Conservation (phyloP, 2,113 vertebrate species). For the Kryptolebias marmoratus region DNA sequence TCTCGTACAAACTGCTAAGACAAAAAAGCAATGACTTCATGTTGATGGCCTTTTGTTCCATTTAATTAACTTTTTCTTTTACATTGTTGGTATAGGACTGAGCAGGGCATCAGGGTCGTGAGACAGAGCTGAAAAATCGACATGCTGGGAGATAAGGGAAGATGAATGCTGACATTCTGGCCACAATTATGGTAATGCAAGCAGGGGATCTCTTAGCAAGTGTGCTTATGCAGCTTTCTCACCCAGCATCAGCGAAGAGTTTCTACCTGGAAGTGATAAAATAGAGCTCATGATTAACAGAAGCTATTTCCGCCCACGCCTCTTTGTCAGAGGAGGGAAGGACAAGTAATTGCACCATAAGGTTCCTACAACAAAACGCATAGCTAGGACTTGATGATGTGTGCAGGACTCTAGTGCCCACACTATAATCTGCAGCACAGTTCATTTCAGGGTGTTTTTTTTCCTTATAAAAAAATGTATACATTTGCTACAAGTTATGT, state of each 20-base stretch:
- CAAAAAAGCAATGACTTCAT: conserved; percentile 33
- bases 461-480: conserved; percentile 30
- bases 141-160: conserved; percentile 35
- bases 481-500: conserved; percentile 26
- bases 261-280: conserved; percentile 76
- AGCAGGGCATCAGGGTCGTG: conserved; percentile 35
- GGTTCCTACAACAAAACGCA: conserved; percentile 71
- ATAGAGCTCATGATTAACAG: conserved; percentile 77
- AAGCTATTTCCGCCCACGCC: conserved; percentile 73
- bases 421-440: conserved; percentile 62
- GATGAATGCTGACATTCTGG: conserved; percentile 64
- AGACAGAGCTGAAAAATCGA: conserved; percentile 41
- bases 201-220: conserved; percentile 53
- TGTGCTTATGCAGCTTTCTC: conserved; percentile 66
- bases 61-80: conserved; percentile 63
- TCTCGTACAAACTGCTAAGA: conserved; percentile 36
- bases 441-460: background rate
- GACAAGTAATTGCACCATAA: conserved; percentile 75
- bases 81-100: conserved; percentile 24
- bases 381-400: conserved; percentile 74
- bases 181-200: conserved; percentile 71
- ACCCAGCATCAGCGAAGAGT: conserved; percentile 34
- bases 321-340: conserved; percentile 67
- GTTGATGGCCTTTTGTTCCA: conserved; percentile 56
- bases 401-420: conserved; percentile 70